Conservation (phyloP, 1,140 invertebrate species). For the Goniozus legneri region DNA sequence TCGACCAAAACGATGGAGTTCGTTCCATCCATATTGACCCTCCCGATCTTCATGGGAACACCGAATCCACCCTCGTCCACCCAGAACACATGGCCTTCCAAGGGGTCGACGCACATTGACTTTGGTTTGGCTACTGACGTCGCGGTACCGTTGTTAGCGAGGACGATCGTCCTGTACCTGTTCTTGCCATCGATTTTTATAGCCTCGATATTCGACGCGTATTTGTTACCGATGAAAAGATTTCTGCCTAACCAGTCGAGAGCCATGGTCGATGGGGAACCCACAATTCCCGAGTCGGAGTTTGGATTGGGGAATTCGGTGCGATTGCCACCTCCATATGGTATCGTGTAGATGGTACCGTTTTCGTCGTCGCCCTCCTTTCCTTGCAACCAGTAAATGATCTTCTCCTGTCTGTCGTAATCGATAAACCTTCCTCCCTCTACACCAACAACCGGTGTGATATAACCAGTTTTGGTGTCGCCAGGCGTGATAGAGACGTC, state of each 20-base stretch:
- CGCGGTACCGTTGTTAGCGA: constrained; percentile 86
- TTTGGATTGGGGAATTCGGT: constrained; percentile 72
- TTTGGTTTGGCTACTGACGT: constrained; percentile 85
- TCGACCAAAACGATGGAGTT: constrained; percentile 69
- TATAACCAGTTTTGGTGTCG: constrained; percentile 70
- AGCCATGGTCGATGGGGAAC: constrained; percentile 85
- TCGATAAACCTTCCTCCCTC: constrained; percentile 87
- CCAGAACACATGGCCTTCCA: constrained; percentile 85
- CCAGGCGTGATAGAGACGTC: constrained; percentile 75
- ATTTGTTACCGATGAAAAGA: constrained; percentile 88
- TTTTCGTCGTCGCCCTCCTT: constrained; percentile 70
- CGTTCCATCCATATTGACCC: constrained; percentile 91
- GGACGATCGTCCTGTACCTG: constrained; percentile 79
- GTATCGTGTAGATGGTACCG: constrained; percentile 80
- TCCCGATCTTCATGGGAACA: constrained; percentile 86
- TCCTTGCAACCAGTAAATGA: constrained; percentile 80
- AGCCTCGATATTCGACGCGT: constrained; percentile 90
- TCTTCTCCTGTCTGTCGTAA: constrained; percentile 81
- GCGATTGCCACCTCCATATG: constrained; percentile 83
- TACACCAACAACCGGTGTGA: constrained; percentile 88
- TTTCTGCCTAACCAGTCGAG: constrained; percentile 97
- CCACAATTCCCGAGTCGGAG: constrained; percentile 77
- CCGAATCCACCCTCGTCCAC: constrained; percentile 90
- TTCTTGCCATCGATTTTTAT: constrained; percentile 82
- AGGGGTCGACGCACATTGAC: constrained; percentile 85